Base-by-base conservation (phyloP, 1,140 invertebrate genomes). In the Zaprionus taronus region DNA sequence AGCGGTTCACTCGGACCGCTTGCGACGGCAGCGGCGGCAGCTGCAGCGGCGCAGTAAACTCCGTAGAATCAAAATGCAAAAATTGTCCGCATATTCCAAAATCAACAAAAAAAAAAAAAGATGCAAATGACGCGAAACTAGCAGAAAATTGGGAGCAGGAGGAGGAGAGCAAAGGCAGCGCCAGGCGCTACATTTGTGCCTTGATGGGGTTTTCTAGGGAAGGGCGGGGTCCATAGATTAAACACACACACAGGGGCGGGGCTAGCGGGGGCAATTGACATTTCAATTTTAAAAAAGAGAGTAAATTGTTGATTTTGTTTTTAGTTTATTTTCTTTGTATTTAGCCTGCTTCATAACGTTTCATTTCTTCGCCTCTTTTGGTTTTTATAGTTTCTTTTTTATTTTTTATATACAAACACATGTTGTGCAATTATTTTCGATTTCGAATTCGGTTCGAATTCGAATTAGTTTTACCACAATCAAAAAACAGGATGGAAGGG, bases 1-100 rank as follows among this genome's bases (percentile, higher is more conserved):
- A 80, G 91, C 67, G 87, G 83, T 0, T 92, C 91, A 2, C 58
- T 91, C 36, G 87, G 83, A 6, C 84, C 91, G 63, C 72, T 91
- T 60, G 65, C 78, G 26, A 69, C 71, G 49, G 69, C 86, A 55
- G 64, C 87, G 71, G 81, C 83, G 22, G 75, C 84, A 17, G 85
- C 84, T 60, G 85, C 84, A 7, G 85, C 81, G 63, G 80, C 83
- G 67, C 89, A 81, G 51, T 91, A 80, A 82, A 72, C 76, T 78
- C 71, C 31, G 58, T 47, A 31, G n/a, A 28, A 60, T 38, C 36
- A 56, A 41, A 72, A 31, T 14, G 53, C 67, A 79, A 77, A 41
- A 47, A 17, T 38, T 38, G 14, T 38, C 76, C 79, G 74, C 72
- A 75, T 79, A 92, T 86, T 91, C 85, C 91, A 84, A 92, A 83